Evolutionary conservation across 2,888 invertebrate genomes (phyloP).

Genomic region (Elysia crispata): DNA sequence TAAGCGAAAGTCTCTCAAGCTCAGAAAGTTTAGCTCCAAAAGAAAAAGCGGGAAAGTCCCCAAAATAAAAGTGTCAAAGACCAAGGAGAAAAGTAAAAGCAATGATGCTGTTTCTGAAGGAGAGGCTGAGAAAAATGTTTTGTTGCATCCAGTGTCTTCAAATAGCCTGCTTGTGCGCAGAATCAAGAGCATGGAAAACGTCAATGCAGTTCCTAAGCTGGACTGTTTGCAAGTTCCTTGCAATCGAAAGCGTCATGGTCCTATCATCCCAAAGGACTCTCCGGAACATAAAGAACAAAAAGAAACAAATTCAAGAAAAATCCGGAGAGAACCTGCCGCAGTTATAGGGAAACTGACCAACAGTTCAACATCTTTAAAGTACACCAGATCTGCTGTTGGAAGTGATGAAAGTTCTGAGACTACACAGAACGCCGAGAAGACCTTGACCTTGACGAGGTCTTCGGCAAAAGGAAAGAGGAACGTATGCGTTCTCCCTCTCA

Average conservation of each 20-base stretch:
- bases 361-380: not conserved
- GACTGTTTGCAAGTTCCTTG: conserved; percentile 28
- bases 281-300: not conserved
- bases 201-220: conserved; percentile 3
- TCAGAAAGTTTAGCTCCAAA: not conserved
- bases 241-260: not conserved
- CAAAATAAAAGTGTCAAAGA: conserved; percentile 32
- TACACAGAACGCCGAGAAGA: not conserved
- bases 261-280: not conserved
- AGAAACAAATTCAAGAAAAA: not conserved
- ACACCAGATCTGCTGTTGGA: not conserved
- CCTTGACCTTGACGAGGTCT: conserved; percentile 32
- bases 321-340: not conserved
- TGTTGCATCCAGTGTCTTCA: not conserved
- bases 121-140: no score
- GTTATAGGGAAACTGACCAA: conserved; percentile 9
- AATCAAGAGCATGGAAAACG: conserved; percentile 36
- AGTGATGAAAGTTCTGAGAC: not conserved
- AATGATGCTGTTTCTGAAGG: not conserved
- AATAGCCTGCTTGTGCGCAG: conserved; percentile 39
- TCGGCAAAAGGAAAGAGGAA: conserved; percentile 33
- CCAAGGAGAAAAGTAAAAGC: not conserved
- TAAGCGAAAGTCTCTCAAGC: no score
- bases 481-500: conserved; percentile 31
- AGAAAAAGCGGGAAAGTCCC: conserved; percentile 14